Evolutionary conservation across 2,888 invertebrate species (phyloP), one percentile per base, ranked within the genome.

Genomic region (Magallana nippona): DNA sequence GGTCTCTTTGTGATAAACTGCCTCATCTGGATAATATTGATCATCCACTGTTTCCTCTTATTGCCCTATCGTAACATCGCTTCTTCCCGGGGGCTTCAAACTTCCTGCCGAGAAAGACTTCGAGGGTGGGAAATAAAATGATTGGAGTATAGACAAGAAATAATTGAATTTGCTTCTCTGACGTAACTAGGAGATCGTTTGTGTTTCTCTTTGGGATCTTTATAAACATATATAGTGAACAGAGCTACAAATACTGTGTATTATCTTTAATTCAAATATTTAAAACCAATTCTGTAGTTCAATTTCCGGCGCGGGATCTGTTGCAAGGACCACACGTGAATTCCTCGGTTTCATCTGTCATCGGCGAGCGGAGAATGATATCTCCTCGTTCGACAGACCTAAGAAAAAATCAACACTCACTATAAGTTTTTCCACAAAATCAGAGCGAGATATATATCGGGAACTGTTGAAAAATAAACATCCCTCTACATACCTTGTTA

Each of bases 381-480:
- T 55, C 83, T 55, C n/a, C 27, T 55, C 19, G 63, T 17, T 80
- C 79, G 80, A 83, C 83, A 83, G 83, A 83, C 80, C 27, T 15
- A 57, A 71, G 83, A 57, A 55, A 27, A 83, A 80, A 83, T 80
- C 79, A 80, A 83, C 80, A 83, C 62, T 80, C 19, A 83, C 60
- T 56, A 78, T 83, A 78, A 44, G 22, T 71, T 71, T 83, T 83
- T 63, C 83, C 80, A 79, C 60, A 71, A 79, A 71, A 63, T 71
- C 78, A 60, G 62, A 71, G 79, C 78, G 71, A 83, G 85, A 85
- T 85, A 85, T 80, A 83, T 85, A 85, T 85, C 82, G 83, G 78
- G 78, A 83, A 81, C 63, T 85, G 83, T 85, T 85, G 83, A 83
- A 85, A 85, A 85, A 85, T 85, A 85, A 85, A 85, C 85, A 81